Conservation (phyloP, 2,113 vertebrate genomes). For the Jacana jacana region DNA sequence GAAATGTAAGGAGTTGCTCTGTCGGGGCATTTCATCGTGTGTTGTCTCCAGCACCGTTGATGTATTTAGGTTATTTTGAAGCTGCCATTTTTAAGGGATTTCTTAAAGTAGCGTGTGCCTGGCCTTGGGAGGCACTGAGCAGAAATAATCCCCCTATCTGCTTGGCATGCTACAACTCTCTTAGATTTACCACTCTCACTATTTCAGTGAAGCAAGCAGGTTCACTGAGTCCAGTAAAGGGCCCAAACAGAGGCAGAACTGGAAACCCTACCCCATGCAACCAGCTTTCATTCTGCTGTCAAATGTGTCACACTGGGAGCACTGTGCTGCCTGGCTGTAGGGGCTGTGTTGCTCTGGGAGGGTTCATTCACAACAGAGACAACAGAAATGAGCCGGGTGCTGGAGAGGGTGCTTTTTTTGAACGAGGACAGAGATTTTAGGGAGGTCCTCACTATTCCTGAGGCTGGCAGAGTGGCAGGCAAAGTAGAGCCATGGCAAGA, state of each 20-base stretch:
- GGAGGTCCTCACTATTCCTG: background rate
- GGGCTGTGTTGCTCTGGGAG: fast-evolving
- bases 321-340: background rate
- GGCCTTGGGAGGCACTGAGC: background rate
- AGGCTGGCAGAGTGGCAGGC: background rate
- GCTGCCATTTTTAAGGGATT: background rate
- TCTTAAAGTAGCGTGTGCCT: background rate
- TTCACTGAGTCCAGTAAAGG: background rate
- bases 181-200: background rate
- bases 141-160: background rate
- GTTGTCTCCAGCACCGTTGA: background rate
- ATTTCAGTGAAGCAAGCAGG: background rate
- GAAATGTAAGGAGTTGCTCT: background rate
- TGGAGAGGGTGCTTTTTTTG: background rate
- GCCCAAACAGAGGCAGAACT: background rate
- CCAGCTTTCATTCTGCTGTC: background rate
- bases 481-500: background rate
- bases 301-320: background rate
- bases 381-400: background rate
- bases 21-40: background rate
- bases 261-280: background rate
- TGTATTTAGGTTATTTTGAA: background rate
- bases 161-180: background rate
- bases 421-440: background rate
- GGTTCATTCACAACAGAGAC: fast-evolving